phyloP scores from a whole-genome alignment of 2,113 vertebrate species.

The Oncorhynchus nerka region DNA sequence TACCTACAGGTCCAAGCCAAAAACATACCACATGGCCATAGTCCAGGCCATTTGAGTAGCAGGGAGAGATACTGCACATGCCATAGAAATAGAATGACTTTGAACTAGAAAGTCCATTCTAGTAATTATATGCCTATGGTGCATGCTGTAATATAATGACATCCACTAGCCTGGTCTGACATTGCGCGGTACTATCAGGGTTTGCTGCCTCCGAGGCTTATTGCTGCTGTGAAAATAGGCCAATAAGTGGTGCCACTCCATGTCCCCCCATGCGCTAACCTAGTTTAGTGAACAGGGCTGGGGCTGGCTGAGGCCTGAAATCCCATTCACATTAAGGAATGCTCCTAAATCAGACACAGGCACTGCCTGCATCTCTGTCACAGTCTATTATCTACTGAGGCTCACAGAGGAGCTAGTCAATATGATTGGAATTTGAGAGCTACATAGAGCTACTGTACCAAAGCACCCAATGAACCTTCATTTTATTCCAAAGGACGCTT shows the following conservation, averaged over 20 bases:
- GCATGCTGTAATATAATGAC: neutral
- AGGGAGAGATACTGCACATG: too few species aligned
- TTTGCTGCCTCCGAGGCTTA: slow-evolving; percentile 54
- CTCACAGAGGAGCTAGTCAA: too few species aligned
- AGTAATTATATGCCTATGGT: neutral
- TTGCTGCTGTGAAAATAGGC: slow-evolving; percentile 56
- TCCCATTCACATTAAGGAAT: slow-evolving; percentile 1
- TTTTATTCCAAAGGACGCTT: too few species aligned
- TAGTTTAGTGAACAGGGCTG: slow-evolving; percentile 46
- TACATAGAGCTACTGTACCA: too few species aligned
- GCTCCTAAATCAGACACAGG: slow-evolving; percentile 4
- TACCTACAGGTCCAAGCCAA: too few species aligned
- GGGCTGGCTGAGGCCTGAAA: slow-evolving; percentile 1
- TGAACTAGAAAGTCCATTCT: too few species aligned
- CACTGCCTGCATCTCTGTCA: neutral
- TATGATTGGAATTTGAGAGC: too few species aligned
- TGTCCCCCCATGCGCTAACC: slow-evolving; percentile 58
- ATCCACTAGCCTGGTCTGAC: slow-evolving; percentile 39
- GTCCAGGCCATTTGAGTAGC: too few species aligned
- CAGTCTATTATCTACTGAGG: too few species aligned
- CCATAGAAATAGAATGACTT: too few species aligned
- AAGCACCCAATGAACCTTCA: too few species aligned
- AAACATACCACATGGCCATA: too few species aligned
- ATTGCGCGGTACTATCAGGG: slow-evolving; percentile 14
- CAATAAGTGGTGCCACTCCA: slow-evolving; percentile 48